Evolutionary conservation across 2,113 vertebrate species (phyloP).

Genomic region (Otocyon megalotis): DNA sequence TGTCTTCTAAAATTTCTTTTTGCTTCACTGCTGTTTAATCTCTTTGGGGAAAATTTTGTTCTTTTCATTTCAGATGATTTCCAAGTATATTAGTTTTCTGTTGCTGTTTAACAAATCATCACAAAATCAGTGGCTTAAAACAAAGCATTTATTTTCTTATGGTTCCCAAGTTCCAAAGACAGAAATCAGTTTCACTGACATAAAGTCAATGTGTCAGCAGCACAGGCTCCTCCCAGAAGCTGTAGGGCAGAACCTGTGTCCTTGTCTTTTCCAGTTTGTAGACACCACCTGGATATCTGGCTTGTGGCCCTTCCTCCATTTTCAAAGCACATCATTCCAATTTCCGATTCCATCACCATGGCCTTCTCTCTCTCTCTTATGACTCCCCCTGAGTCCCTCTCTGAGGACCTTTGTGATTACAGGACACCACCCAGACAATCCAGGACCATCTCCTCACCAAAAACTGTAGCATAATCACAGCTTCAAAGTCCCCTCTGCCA

Average conservation of each 20-base stretch:
- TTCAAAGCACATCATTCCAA: not conserved
- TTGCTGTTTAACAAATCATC: not conserved
- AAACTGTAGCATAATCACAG: not conserved
- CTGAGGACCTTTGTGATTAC: not conserved
- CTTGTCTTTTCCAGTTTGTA: not conserved
- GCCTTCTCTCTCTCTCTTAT: not conserved
- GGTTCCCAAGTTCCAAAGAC: not conserved
- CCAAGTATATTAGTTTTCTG: not conserved
- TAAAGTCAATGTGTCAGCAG: not conserved
- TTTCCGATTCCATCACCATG: not conserved
- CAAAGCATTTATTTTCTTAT: not conserved
- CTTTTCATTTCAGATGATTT: not conserved
- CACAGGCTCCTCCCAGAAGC: not conserved
- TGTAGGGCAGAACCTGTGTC: not conserved
- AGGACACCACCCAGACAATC: not conserved
- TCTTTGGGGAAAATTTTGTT: not conserved
- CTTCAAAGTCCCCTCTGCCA: not conserved
- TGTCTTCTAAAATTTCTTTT: not conserved
- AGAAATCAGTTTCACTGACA: not conserved
- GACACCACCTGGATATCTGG: not conserved
- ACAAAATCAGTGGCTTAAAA: not conserved
- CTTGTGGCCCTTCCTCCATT: not conserved
- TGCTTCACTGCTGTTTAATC: not conserved
- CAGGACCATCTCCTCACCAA: too few species aligned
- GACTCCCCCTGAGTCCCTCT: not conserved